Percentiles rank a stretch among this genome's conserved stretches.
These are phyloP conservation scores for Yponomeuta plumbellus DNA, from an alignment of 2,888 invertebrate species.

Conservation along the genomic window DNA sequence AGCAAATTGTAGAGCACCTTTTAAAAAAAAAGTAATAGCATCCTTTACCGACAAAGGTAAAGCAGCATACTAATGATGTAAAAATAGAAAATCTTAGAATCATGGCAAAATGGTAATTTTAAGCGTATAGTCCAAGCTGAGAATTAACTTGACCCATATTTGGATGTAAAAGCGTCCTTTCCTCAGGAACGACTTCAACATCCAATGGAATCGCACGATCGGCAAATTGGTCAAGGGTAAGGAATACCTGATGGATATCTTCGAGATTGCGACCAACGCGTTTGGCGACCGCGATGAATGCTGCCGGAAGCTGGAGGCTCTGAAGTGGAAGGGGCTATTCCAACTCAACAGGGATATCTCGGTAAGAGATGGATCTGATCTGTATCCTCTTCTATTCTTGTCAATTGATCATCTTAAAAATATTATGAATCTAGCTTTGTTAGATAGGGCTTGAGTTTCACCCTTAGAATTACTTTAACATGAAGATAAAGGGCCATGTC, in stretches of 20 bases:
- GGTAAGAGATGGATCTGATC: slow-evolving; percentile 31
- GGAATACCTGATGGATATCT: slow-evolving; percentile 88
- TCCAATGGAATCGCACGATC: slow-evolving; percentile 86
- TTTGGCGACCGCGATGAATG: slow-evolving; percentile 90
- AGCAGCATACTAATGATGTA: no score
- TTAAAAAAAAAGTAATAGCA: neutral
- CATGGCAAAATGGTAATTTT: no score
- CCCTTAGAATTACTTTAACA: no score
- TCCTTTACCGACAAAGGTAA: neutral
- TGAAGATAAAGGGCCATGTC: no score
- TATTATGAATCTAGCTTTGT: no score
- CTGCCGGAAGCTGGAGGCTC: slow-evolving; percentile 84
- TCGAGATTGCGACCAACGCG: slow-evolving; percentile 89
- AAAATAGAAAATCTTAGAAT: no score
- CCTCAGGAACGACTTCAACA: slow-evolving; percentile 83
- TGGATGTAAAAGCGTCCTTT: neutral
- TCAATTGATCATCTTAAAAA: no score
- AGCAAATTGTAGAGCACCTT: neutral
- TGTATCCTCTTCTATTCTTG: neutral
- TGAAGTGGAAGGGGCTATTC: slow-evolving; percentile 83
- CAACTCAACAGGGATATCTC: slow-evolving; percentile 80
- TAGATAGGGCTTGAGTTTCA: no score
- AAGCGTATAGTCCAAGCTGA: no score
- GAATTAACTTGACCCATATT: no score
- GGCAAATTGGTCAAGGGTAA: slow-evolving; percentile 86